A percentile compares a stretch with the other conserved stretches of the same genome.
phyloP scores from a whole-genome alignment of 1,140 invertebrate genomes.

The Eufriesea mexicana region DNA sequence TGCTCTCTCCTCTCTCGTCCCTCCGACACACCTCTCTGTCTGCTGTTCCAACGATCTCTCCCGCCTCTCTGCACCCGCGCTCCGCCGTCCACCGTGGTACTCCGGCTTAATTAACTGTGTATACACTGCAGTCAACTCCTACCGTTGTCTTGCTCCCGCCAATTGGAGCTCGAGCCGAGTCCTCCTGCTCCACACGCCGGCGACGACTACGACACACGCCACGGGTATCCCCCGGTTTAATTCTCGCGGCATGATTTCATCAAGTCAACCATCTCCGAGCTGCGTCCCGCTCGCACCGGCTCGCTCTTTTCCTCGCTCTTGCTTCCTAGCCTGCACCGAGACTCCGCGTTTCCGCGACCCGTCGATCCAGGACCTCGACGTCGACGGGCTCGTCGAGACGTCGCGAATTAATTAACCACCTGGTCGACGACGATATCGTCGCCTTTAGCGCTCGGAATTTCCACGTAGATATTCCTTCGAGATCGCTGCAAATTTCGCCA shows the following conservation, averaged over 20 bases:
- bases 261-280: constrained; percentile 77
- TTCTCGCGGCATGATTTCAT: constrained; percentile 81
- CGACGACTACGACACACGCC: constrained; percentile 69
- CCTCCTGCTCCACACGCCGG: constrained; percentile 61
- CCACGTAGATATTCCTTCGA: no score
- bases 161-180: constrained; percentile 73
- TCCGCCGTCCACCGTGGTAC: constrained; percentile 67
- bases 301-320: background rate
- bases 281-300: constrained; percentile 44
- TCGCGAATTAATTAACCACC: constrained; percentile 36
- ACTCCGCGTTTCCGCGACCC: background rate
- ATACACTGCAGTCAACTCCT: constrained; percentile 81
- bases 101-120: constrained; percentile 82
- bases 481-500: no score
- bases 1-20: background rate
- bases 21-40: constrained; percentile 46
- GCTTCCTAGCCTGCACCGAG: no score
- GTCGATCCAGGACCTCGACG: constrained; percentile 7
- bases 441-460: background rate
- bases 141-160: constrained; percentile 80
- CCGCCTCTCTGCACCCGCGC: constrained; percentile 37
- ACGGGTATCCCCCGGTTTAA: constrained; percentile 74
- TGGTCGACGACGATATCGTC: background rate
- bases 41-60: constrained; percentile 34
- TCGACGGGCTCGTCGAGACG: constrained; percentile 8